phyloP scores from a whole-genome alignment of 2,113 vertebrate species.

The Pluvianellus socialis region DNA sequence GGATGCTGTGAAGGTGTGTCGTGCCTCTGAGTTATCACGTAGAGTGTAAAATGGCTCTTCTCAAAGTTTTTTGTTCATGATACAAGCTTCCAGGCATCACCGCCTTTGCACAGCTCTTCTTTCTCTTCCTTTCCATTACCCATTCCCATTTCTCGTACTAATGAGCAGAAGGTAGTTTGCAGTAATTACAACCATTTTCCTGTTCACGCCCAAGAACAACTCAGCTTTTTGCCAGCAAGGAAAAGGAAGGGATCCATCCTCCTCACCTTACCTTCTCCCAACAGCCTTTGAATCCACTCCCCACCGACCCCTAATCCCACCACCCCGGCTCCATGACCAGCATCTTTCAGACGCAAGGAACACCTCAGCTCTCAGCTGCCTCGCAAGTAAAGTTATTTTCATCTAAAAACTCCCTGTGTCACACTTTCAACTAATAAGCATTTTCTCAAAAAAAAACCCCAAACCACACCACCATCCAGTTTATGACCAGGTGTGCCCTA shows the following conservation, averaged over 20 bases:
- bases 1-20: not conserved
- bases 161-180: not conserved
- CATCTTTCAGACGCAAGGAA: fast-evolving
- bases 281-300: not conserved
- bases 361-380: not conserved
- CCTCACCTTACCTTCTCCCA: not conserved
- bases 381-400: not conserved
- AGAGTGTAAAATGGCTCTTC: not conserved
- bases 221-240: not conserved
- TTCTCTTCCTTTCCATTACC: not conserved
- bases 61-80: not conserved
- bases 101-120: not conserved
- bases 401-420: not conserved
- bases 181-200: not conserved
- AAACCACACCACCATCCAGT: not conserved
- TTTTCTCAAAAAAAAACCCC: not conserved
- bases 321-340: fast-evolving
- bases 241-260: not conserved
- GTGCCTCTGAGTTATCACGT: fast-evolving
- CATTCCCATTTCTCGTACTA: not conserved
- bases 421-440: not conserved
- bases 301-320: not conserved
- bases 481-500: not conserved
- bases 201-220: not conserved
- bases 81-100: not conserved